Evolutionary conservation across 2,888 invertebrate species (phyloP).

Genomic region (Ferrisia virgata): DNA sequence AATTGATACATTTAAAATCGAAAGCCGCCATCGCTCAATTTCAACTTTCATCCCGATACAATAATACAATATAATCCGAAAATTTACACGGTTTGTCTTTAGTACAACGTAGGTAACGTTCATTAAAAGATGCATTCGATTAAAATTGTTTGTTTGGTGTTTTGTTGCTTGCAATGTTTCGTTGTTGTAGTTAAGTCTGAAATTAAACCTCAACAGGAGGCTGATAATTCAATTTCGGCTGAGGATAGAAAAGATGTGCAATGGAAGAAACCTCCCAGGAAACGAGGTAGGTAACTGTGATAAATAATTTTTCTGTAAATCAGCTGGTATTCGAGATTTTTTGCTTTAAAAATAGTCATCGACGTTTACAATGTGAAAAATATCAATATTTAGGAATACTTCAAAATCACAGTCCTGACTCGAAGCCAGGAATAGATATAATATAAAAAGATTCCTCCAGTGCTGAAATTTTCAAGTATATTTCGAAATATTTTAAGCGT

Average conservation of each 20-base stretch:
- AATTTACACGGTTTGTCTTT: background rate
- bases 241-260: conserved; percentile 11
- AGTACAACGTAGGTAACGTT: background rate
- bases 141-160: conserved; percentile 3
- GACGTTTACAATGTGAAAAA: no score
- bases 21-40: conserved; percentile 3
- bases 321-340: no score
- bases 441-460: no score
- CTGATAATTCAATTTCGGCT: background rate
- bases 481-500: no score
- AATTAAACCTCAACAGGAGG: background rate
- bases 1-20: conserved; percentile 21
- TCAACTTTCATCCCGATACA: conserved; percentile 7
- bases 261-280: conserved; percentile 19
- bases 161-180: conserved; percentile 2
- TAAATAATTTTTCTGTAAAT: background rate
- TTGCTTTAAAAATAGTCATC: no score
- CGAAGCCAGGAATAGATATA: no score
- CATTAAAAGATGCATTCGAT: conserved; percentile 11
- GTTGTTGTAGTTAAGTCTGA: background rate
- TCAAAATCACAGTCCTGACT: no score
- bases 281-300: background rate
- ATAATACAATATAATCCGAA: conserved; percentile 23
- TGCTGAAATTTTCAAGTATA: no score
- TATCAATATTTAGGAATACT: no score